Evolutionary conservation across 1,140 invertebrate genomes (phyloP).

Genomic region (Bradysia coprophila): DNA sequence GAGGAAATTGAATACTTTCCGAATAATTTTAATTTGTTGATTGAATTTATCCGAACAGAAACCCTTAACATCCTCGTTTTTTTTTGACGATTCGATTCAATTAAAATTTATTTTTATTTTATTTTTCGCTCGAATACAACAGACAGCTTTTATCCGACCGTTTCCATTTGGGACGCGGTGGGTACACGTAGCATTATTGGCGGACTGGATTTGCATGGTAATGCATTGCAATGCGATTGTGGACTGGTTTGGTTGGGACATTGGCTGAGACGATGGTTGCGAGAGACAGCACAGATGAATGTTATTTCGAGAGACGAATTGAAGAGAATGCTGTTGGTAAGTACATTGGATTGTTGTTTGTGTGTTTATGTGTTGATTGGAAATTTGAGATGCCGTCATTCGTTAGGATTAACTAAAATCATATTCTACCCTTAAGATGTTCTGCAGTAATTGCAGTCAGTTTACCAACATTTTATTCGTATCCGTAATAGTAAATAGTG

Average conservation of each 20-base stretch:
- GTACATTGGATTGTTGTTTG: slow-evolving; percentile 3
- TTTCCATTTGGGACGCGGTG: slow-evolving; percentile 61
- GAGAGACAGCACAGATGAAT: slow-evolving; percentile 40
- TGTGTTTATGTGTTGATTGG: too few relatives aligned
- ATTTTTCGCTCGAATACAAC: too few relatives aligned
- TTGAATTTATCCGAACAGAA: too few relatives aligned
- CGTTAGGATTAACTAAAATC: background rate
- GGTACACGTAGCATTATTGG: slow-evolving; percentile 49
- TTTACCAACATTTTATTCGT: too few relatives aligned
- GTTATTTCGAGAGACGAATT: slow-evolving; percentile 23
- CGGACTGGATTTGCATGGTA: slow-evolving; percentile 61
- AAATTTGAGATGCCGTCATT: background rate
- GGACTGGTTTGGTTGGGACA: slow-evolving; percentile 73
- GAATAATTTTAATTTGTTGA: too few relatives aligned
- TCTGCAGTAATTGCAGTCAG: too few relatives aligned
- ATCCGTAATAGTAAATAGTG: too few relatives aligned
- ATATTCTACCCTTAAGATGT: too few relatives aligned
- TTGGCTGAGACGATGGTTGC: slow-evolving; percentile 68
- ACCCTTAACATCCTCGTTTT: too few relatives aligned
- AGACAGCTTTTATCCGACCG: slow-evolving; percentile 69
- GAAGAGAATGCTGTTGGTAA: slow-evolving; percentile 21
- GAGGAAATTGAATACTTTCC: too few relatives aligned
- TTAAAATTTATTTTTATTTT: too few relatives aligned
- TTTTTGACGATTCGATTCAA: too few relatives aligned
- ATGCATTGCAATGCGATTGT: slow-evolving; percentile 72